These are phyloP conservation scores for Nemoura dubitans DNA, from an alignment of 2,888 invertebrate genomes.

Conservation along the genomic window DNA sequence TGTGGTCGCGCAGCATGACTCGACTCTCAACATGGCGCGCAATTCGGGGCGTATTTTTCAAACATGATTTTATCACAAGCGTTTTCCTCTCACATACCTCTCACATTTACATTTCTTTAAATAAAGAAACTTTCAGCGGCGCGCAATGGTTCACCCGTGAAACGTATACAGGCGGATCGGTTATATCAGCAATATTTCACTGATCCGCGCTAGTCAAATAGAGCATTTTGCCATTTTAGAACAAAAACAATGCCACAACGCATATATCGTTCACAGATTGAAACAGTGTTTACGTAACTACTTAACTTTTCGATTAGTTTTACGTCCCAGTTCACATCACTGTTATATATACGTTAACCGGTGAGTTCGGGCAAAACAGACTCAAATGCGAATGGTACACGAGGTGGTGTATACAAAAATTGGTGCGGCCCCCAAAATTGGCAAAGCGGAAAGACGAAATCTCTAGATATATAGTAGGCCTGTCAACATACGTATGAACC, in stretches of 20 bases:
- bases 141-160: no score
- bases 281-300: background rate
- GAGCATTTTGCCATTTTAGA: background rate
- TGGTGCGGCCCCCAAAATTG: background rate
- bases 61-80: background rate
- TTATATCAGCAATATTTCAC: background rate
- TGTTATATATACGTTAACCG: no score
- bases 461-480: background rate
- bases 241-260: background rate
- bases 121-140: background rate
- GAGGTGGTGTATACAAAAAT: background rate
- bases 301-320: background rate
- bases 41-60: background rate
- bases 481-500: background rate
- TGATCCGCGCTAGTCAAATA: background rate
- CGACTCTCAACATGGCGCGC: background rate
- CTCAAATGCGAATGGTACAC: no score
- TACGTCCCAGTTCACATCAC: background rate
- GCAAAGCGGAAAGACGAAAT: background rate
- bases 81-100: background rate
- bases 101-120: background rate
- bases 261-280: background rate
- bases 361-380: no score
- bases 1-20: background rate
- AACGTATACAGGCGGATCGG: background rate